Evolutionary conservation across 2,797 vertebrate species (phyloP).

Genomic region (Novumbra hubbsi): DNA sequence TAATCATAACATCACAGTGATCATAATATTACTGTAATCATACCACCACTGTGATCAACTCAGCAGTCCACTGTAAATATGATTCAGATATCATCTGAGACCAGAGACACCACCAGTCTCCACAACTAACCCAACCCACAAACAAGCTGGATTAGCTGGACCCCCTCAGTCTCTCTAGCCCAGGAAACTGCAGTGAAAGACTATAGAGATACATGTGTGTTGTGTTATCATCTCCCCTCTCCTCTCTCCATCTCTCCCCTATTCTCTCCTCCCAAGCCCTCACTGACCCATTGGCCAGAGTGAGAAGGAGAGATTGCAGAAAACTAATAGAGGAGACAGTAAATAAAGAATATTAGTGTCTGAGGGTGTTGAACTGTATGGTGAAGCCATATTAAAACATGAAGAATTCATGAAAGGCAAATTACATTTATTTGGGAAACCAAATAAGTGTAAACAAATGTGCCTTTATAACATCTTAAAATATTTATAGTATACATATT

Average conservation of each 20-base stretch:
- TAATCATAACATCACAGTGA: no score
- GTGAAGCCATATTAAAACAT: conserved; percentile 47
- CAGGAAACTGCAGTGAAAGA: neutral
- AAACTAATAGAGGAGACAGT: conserved; percentile 10
- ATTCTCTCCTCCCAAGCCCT: conserved; percentile 15
- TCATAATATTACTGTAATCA: no score
- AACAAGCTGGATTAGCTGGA: neutral
- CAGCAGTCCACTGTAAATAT: neutral
- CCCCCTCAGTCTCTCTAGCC: conserved; percentile 1
- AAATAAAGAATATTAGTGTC: neutral
- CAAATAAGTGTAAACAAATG: conserved; percentile 29
- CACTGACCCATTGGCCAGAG: neutral
- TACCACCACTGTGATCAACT: no score
- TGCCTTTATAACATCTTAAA: conserved; percentile 47
- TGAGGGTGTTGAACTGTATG: conserved; percentile 16
- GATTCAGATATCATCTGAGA: neutral
- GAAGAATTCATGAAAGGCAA: conserved; percentile 48
- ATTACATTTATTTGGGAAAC: conserved; percentile 28
- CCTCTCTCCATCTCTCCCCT: neutral
- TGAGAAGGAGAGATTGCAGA: neutral
- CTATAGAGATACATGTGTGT: conserved; percentile 25
- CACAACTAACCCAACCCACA: neutral
- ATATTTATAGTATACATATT: conserved; percentile 57
- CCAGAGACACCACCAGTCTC: neutral
- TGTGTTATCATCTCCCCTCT: conserved; percentile 21